Evolutionary conservation across 2,113 vertebrate genomes (phyloP), one percentile per base, ranked within the genome.

Genomic region (Peromyscus maniculatus): DNA sequence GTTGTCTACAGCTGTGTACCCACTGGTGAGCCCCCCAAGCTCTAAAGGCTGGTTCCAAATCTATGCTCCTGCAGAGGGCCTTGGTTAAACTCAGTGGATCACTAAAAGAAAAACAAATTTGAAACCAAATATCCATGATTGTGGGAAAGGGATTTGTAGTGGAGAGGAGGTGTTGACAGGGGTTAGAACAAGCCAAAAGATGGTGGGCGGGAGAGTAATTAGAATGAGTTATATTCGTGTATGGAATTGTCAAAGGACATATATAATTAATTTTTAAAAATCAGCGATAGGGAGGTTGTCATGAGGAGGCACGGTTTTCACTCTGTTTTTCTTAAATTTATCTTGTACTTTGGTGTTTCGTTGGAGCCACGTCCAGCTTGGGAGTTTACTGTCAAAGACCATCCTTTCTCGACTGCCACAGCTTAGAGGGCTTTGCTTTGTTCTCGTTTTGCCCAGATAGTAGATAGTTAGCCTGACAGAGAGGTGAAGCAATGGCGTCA

Each of bases 311-410:
- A 75, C 28, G 82, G 31, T 39, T 87, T 91, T 71, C 79, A 90
- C 79, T 95, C 36, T 88, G 43, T 5, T 66, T 80, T 55, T 91
- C 67, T 90, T 94, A n/a, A 89, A 79, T 3, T 69, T 49, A 52
- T 75, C 89, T 91, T 93, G 66, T 15, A 62, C 62, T 39, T 24
- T 66, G 22, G 12, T 67, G 21, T 79, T 87, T 86, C 92, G 94
- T 46, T 77, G 26, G 91, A 95, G 90, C 59, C 39, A 49, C 26
- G 78, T 72, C 28, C 57, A 69, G 67, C 43, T 43, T 33, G 36
- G 74, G 57, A 28, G 3, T 31, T 57, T 92, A 10, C 9, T n/a
- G 49, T 33, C n/a, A 71, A 83, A 55, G 31, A 87, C 6, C n/a
- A 69, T 15, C 22, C 52, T 39, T 1, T 80, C 55, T 91, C 9